These are phyloP conservation scores for Protobothrops mucrosquamatus DNA, from an alignment of 2,113 vertebrate genomes.

Conservation along the genomic window DNA sequence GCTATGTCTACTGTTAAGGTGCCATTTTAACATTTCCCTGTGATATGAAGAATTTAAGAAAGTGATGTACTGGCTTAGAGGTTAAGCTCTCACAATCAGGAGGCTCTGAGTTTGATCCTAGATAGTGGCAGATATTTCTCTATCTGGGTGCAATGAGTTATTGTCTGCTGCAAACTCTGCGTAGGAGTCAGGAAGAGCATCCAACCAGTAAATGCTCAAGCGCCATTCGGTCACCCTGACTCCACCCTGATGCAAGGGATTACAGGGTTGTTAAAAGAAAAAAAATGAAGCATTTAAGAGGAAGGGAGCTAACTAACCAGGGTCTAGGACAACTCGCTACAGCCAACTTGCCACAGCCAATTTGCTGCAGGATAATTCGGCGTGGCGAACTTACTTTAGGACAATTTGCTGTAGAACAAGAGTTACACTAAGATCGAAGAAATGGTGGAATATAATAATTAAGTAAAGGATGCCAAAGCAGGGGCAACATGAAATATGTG, in stretches of 20 bases:
- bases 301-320: no score
- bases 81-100: no score
- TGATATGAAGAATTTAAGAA: not conserved
- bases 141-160: no score
- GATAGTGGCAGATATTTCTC: no score
- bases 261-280: not conserved
- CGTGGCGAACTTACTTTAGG: no score
- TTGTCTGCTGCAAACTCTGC: no score
- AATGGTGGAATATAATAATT: not conserved
- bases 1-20: not conserved
- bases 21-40: not conserved
- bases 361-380: not conserved
- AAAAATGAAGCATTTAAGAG: no score
- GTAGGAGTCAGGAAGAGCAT: no score
- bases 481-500: not conserved
- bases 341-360: not conserved
- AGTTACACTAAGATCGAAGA: not conserved
- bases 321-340: no score
- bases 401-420: not conserved
- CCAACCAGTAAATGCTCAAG: not conserved
- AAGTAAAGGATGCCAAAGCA: not conserved
- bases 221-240: not conserved
- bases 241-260: not conserved
- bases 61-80: no score
- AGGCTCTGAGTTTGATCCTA: no score